phyloP scores from a whole-genome alignment of 2,888 invertebrate genomes.

The Ypsolopha sequella region DNA sequence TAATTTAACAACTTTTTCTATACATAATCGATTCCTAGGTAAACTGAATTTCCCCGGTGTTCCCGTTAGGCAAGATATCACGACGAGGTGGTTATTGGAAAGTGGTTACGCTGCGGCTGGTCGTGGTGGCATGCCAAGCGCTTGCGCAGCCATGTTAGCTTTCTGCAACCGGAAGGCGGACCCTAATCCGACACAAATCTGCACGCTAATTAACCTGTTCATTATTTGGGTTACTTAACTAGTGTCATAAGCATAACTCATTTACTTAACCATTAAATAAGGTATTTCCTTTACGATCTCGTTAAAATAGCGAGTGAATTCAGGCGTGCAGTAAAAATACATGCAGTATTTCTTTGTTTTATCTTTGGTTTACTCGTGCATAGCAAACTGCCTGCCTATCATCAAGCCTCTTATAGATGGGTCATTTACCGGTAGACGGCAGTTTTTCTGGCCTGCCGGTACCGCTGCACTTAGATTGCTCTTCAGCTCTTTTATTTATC shows the following conservation, averaged over 20 bases:
- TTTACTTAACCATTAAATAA: too few species aligned
- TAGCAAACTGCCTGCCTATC: too few species aligned
- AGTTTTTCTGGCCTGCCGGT: background rate
- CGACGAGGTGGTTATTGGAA: constrained; percentile 61
- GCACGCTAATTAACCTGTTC: constrained; percentile 15
- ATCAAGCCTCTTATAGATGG: background rate
- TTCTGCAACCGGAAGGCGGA: constrained; percentile 32
- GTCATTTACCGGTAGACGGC: background rate
- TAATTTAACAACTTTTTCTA: background rate
- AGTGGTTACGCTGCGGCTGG: constrained; percentile 50
- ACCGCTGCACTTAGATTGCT: constrained; percentile 5
- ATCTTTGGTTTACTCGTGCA: too few species aligned
- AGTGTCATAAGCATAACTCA: background rate
- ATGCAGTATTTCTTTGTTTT: too few species aligned
- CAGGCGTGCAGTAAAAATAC: too few species aligned
- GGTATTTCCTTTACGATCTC: too few species aligned
- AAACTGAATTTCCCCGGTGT: constrained; percentile 11
- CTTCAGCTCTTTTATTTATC: constrained; percentile 4
- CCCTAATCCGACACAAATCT: constrained; percentile 20
- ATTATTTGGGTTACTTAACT: constrained; percentile 4
- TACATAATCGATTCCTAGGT: background rate
- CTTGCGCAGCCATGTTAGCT: constrained; percentile 10
- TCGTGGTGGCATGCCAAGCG: constrained; percentile 27
- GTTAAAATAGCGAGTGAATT: too few species aligned
- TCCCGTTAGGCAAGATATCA: constrained; percentile 63